Conservation (phyloP, 2,888 invertebrate genomes). For the Coenonympha glycerion region DNA sequence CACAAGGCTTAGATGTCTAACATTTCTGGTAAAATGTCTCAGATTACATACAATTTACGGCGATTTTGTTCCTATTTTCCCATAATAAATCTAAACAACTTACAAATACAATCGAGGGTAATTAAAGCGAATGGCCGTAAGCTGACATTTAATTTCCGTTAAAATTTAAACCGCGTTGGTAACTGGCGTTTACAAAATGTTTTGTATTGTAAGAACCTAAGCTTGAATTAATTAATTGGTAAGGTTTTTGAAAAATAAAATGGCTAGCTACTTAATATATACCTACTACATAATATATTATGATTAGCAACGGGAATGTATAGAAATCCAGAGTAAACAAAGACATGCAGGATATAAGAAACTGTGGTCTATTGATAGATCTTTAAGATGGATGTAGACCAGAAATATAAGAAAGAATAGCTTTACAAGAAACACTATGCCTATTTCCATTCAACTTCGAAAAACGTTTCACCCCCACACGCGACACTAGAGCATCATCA, state of each 20-base stretch:
- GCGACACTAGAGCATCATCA: too few species aligned
- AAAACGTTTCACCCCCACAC: too few species aligned
- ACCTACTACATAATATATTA: too few species aligned
- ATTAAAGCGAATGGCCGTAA: conserved; percentile 51
- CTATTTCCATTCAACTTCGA: too few species aligned
- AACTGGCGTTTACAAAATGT: conserved; percentile 60
- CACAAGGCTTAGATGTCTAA: not conserved
- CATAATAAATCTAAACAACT: not conserved
- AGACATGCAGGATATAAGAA: too few species aligned
- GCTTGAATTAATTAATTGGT: not conserved
- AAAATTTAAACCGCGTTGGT: conserved; percentile 39
- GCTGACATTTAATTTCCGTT: conserved; percentile 65
- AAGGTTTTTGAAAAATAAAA: too few species aligned
- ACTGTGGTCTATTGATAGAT: too few species aligned
- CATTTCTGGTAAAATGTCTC: not conserved
- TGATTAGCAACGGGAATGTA: too few species aligned
- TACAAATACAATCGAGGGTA: conserved; percentile 47
- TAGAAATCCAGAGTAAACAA: too few species aligned
- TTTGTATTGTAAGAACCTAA: not conserved
- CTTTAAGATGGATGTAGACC: not conserved
- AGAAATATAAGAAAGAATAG: not conserved
- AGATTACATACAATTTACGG: not conserved
- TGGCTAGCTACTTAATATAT: too few species aligned
- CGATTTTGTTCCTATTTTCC: not conserved
- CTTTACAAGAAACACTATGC: too few species aligned